phyloP scores from a whole-genome alignment of 1,140 invertebrate genomes.

The Drosophila punjabiensis region DNA sequence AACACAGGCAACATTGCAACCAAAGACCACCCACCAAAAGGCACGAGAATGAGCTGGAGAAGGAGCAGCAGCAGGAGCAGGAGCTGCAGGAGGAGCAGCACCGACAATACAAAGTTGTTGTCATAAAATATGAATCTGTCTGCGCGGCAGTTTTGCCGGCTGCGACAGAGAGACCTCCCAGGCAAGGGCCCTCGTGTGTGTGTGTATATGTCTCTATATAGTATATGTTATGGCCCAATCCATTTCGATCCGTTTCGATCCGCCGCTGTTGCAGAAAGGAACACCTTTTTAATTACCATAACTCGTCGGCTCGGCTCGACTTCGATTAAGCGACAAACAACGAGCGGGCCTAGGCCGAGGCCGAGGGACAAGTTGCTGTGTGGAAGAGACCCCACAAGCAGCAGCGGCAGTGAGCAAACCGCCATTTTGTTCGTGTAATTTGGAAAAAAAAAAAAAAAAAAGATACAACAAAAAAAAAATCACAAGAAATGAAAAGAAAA shows the following conservation, averaged over 20 bases:
- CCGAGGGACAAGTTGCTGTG: slow-evolving; percentile 52
- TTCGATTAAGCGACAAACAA: slow-evolving; percentile 78
- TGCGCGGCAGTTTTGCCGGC: slow-evolving; percentile 30
- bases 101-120: slow-evolving; percentile 62
- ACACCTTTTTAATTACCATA: slow-evolving; percentile 84
- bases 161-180: slow-evolving; percentile 59
- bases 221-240: slow-evolving; percentile 23
- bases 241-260: slow-evolving; percentile 42
- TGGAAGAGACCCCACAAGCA: slow-evolving; percentile 69
- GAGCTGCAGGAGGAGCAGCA: background rate
- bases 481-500: slow-evolving; percentile 20
- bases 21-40: slow-evolving; percentile 65
- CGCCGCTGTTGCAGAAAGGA: slow-evolving; percentile 65
- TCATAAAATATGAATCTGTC: slow-evolving; percentile 83
- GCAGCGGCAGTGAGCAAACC: slow-evolving; percentile 11
- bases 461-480: slow-evolving; percentile 17
- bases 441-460: slow-evolving; percentile 40
- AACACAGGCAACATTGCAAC: slow-evolving; percentile 31
- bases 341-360: slow-evolving; percentile 44
- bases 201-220: background rate
- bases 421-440: slow-evolving; percentile 78
- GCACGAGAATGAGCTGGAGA: slow-evolving; percentile 26
- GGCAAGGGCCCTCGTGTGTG: background rate
- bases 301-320: slow-evolving; percentile 76
- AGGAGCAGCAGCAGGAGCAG: background rate